Evolutionary conservation across 2,113 vertebrate species (phyloP), one percentile per base, ranked within the genome.

Genomic region (Chaenogobius annularis): DNA sequence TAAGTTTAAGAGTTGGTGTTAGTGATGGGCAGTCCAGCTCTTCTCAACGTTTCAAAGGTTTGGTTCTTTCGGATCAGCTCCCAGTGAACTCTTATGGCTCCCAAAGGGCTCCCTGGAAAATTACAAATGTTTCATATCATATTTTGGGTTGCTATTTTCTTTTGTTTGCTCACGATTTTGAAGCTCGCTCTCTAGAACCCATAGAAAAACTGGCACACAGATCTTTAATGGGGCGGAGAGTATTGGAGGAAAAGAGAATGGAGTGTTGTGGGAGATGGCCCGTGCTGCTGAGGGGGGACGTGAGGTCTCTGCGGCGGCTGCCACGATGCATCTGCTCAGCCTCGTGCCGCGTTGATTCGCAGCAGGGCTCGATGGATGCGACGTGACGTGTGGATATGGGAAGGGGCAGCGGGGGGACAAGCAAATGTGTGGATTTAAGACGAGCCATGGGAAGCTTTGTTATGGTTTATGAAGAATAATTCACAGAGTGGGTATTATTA

Each of bases 201-300:
- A 9, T 9, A 3, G 1, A 40, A 40, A 40, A 6, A 40, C 37
- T 40, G 77, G 87, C 72, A 74, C 65, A 81, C 68, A 69, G 73
- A 85, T 80, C 87, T 88, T 80, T 90, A 93, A 93, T 90, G 89
- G 86, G 83, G 87, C 81, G 72, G 79, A 77, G 85, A 90, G 81
- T 77, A 83, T 77, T 66, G 78, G 62, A 64, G 73, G 58, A 58
- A 1, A 31, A 31, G 70, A 73, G 68, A 69, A 48, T 67, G 77
- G 37, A 70, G 65, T 81, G 80, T 59, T 23, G 75, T 40, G 37
- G 37, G 37, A 40, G 37, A 10, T 46, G 44, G 44, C 10, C 44
- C 2, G 44, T 68, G 46, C 62, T 4, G 26, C 70, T 65, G 61
- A 69, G 80, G 79, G 6, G 20, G 55, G 77, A 70, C 72, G 31